Evolutionary conservation across 64 coral and sea anemone species (phyloP), one percentile per base, ranked within the genome.

Genomic region (Montipora sp.): DNA sequence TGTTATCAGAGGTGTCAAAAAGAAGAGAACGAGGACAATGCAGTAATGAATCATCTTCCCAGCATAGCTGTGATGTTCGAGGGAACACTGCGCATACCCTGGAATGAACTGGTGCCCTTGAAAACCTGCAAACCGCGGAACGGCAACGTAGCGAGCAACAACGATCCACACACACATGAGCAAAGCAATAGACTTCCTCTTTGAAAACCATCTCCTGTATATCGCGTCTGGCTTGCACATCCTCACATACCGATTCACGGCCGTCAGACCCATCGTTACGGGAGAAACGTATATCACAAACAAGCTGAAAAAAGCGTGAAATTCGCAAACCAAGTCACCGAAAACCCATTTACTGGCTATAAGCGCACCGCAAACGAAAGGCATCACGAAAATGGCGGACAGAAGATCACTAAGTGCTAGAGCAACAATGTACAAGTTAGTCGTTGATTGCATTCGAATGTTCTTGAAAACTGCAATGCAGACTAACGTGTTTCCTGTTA

Each of bases 381-480:
- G 81, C 14, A 84, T 84, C 0, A 84, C 59, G 2, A 84, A 43
- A 11, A 66, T 47, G 13, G 81, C 81, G 43, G 81, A 84, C 7
- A 63, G 18, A 3, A 84, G 44, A 63, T 84, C 81, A 16, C 57
- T 59, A 8, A 67, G 22, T 5, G 81, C 81, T 21, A 84, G 59
- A 14, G 81, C 81, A 69, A 84, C 23, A 16, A 84, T 84, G 43
- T 66, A 16, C 15, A 59, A 65, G 20, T 65, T 45, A 10, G 59
- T 66, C 46, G 59, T 66, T 10, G 81, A 22, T 5, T 59, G 53
- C 1, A 84, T 59, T 60, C 81, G 51, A 45, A 12, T 9, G 59
- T 84, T 84, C 65, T 84, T 84, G 23, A 68, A 84, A 19, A 84
- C 21, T 19, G 57, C 43, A 27, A 84, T 45, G 11, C 81, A 84